Conservation (phyloP, 2,888 invertebrate species). For the Coleophora flavipennella region DNA sequence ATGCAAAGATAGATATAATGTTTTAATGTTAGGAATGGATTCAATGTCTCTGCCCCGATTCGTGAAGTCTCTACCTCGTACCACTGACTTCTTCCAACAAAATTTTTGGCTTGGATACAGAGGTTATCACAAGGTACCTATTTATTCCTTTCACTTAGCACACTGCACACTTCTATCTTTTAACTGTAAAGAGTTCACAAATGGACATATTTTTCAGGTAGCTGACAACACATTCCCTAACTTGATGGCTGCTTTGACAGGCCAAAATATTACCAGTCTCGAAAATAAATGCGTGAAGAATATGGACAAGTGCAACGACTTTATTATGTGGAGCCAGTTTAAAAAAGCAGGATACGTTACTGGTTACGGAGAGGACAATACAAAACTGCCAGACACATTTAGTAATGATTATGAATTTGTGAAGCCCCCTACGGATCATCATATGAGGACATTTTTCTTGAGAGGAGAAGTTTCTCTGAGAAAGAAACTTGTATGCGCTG, state of each 20-base stretch:
- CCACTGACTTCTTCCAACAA: conserved; percentile 76
- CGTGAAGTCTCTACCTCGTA: conserved; percentile 81
- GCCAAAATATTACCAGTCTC: conserved; percentile 69
- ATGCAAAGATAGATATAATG: conserved; percentile 49
- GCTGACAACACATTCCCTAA: conserved; percentile 95
- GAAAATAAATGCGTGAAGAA: conserved; percentile 61
- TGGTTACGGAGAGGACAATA: conserved; percentile 85
- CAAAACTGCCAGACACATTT: conserved; percentile 78
- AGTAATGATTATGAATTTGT: conserved; percentile 73
- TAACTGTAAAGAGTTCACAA: not conserved
- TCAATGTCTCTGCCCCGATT: conserved; percentile 87
- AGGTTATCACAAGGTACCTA: conserved; percentile 78
- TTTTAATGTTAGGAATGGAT: conserved; percentile 88
- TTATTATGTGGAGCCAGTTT: conserved; percentile 85
- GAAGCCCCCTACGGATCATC: conserved; percentile 85
- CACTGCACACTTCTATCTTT: not conserved
- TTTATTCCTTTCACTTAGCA: not conserved
- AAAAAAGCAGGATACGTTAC: conserved; percentile 81
- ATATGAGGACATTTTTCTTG: conserved; percentile 80
- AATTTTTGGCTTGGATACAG: conserved; percentile 80
- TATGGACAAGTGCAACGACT: conserved; percentile 78
- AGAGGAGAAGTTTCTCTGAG: conserved; percentile 75
- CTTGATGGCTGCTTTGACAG: conserved; percentile 85
- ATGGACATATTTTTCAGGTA: conserved; percentile 58
- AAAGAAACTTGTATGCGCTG: conserved; percentile 52